Base-by-base conservation (phyloP, 2,797 vertebrate species). In the Anguilla anguilla region DNA sequence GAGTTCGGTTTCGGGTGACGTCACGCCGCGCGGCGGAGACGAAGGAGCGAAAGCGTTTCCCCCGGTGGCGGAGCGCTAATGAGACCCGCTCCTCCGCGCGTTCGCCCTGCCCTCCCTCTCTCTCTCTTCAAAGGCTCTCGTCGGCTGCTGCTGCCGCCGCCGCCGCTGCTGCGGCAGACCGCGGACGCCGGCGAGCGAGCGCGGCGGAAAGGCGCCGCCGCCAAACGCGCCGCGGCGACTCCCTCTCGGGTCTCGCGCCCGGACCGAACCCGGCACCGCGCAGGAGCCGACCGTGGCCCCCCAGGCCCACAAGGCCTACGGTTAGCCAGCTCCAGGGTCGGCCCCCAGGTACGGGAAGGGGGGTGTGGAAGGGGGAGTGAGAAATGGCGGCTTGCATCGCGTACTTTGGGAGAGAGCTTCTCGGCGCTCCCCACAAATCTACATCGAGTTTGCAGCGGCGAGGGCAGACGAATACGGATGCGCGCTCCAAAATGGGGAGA, bases 41-140 rank as follows among this genome's bases (percentile, higher is more conserved):
- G 91, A 94, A 94, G 95, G 93, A 94, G 91, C 90, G 87, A 88
- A 89, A 22, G 15, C 6, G 43, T 49, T 86, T 81, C n/a, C 86
- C 94, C 95, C 92, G 92, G 22, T 91, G 93, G 93, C 92, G 90
- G 89, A 93, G 93, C 90, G 84, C 90, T 94, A 95, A 95, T 94
- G 94, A 94, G 93, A 94, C 93, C 91, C 90, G 90, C 92, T 94
- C 93, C 93, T 95, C 91, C 90, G 93, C 94, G 94, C 95, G 92
- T 95, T 96, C 96, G 96, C 94, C 95, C 95, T 94, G 96, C 92
- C 95, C 96, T 94, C 94, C 88, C n/a, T n/a, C n/a, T n/a, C 91
- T 91, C 96, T 94, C 94, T 89, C 91, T 91, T 94, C 95, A 88
- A 95, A 94, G 94, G 86, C 74, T 92, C 89, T 92, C 92, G 91